Evolutionary conservation across 2,888 invertebrate species (phyloP).

Genomic region (Plagodis pulveraria): DNA sequence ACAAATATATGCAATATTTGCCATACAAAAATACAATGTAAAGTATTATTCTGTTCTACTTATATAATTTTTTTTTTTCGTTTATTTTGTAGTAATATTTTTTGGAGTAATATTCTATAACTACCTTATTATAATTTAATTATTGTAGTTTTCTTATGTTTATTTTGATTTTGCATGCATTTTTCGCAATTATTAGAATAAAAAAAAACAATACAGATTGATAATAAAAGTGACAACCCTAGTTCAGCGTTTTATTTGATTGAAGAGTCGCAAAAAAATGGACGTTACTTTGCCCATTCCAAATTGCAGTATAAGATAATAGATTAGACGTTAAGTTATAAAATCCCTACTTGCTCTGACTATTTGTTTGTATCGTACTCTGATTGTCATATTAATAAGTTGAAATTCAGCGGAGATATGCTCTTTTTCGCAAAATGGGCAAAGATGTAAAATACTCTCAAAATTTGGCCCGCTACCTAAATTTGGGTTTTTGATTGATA

Average conservation of each 20-base stretch:
- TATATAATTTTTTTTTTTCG: neutral
- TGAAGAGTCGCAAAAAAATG: neutral
- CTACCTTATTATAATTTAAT: neutral
- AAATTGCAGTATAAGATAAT: neutral
- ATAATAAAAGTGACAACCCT: constrained; percentile 5
- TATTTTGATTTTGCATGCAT: neutral
- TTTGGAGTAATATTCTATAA: neutral
- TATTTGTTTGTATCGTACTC: neutral
- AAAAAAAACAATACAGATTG: neutral
- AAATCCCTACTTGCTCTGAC: neutral
- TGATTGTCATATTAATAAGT: neutral
- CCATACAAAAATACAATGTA: too few species aligned
- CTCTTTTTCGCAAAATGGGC: neutral
- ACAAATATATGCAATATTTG: too few species aligned
- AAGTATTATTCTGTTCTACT: neutral
- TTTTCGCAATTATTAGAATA: constrained; percentile 1
- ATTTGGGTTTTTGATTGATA: constrained; percentile 2
- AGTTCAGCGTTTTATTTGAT: neutral
- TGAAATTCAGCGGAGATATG: neutral
- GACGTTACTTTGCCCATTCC: neutral
- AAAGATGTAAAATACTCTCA: neutral
- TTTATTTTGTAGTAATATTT: neutral
- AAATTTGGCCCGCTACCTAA: constrained; percentile 1
- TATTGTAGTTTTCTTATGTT: neutral
- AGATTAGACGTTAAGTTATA: neutral